phyloP scores from a whole-genome alignment of 2,113 vertebrate species.

The Lepisosteus osseus region DNA sequence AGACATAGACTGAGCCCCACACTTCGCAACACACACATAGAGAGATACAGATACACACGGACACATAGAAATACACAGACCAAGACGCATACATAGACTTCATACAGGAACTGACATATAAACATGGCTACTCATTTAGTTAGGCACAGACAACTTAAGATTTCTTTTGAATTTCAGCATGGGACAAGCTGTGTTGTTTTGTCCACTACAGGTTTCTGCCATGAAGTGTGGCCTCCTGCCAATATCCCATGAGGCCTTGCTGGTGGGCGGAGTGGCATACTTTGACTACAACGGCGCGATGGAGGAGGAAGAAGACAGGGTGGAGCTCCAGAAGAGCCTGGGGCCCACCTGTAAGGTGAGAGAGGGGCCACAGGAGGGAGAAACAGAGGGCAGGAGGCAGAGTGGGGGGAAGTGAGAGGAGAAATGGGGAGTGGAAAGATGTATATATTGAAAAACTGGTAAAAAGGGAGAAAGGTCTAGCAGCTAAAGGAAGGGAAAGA shows the following conservation, averaged over 20 bases:
- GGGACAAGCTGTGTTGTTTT: neutral
- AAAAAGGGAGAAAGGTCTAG: too few relatives aligned
- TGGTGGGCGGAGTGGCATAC: slow-evolving; percentile 87
- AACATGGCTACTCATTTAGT: too few relatives aligned
- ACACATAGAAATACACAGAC: neutral
- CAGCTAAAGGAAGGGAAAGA: too few relatives aligned
- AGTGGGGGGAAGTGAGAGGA: neutral
- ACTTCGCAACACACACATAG: neutral
- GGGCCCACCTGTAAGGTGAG: slow-evolving; percentile 93
- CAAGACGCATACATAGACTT: neutral
- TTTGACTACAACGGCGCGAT: slow-evolving; percentile 86
- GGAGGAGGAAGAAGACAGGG: slow-evolving; percentile 84
- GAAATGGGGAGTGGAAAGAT: too few relatives aligned
- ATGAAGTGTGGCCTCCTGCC: slow-evolving; percentile 92
- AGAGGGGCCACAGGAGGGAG: neutral
- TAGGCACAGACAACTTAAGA: too few relatives aligned
- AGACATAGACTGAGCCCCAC: neutral
- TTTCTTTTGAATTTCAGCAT: too few relatives aligned
- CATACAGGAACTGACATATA: too few relatives aligned
- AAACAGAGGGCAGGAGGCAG: neutral
- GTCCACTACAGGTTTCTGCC: slow-evolving; percentile 75
- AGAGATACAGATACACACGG: neutral
- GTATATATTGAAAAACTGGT: too few relatives aligned
- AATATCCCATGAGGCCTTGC: slow-evolving; percentile 85
- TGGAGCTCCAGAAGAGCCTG: slow-evolving; percentile 90